phyloP scores from a whole-genome alignment of 2,888 invertebrate genomes.

The Phalera bucephala region DNA sequence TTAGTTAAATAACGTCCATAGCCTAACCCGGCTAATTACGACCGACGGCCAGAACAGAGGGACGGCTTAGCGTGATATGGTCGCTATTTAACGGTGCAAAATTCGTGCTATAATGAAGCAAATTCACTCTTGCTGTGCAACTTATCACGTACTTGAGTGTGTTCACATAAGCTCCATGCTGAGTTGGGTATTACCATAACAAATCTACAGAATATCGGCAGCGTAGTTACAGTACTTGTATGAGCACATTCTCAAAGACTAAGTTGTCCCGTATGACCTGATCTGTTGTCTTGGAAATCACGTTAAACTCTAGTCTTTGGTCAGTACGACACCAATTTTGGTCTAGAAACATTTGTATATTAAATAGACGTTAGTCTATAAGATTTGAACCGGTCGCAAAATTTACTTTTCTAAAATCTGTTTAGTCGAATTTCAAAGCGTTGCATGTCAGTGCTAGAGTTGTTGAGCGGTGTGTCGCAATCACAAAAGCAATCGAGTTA shows the following conservation, averaged over 20 bases:
- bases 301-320: slow-evolving; percentile 1
- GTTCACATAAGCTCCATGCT: no score
- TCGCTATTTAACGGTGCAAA: neutral
- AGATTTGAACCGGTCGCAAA: neutral
- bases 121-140: neutral
- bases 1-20: neutral
- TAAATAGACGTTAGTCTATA: neutral
- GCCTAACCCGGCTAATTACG: neutral
- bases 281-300: neutral
- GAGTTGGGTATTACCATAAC: neutral
- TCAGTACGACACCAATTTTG: slow-evolving; percentile 1
- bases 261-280: neutral
- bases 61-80: neutral
- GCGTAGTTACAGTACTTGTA: neutral
- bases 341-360: neutral
- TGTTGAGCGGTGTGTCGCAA: slow-evolving; percentile 28
- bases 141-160: neutral
- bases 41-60: neutral
- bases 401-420: neutral
- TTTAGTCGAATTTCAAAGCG: slow-evolving; percentile 18
- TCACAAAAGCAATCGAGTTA: slow-evolving; percentile 17
- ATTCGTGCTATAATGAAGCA: neutral
- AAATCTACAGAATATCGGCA: neutral
- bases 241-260: neutral
- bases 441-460: slow-evolving; percentile 20